Evolutionary conservation across 1,140 invertebrate genomes (phyloP).

Genomic region (Episyrphus balteatus): DNA sequence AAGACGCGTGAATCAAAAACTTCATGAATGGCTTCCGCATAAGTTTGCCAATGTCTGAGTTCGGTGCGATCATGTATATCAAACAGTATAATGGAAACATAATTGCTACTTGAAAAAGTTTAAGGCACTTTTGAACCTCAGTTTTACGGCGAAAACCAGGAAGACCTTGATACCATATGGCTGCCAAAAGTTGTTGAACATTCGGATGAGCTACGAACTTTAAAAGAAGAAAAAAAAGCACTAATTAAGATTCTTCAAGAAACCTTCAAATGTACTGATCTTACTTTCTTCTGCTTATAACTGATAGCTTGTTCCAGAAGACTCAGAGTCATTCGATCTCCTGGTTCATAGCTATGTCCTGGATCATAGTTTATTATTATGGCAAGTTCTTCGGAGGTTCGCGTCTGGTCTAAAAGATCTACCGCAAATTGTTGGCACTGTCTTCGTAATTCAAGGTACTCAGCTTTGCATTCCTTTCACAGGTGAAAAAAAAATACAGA

Average conservation of each 20-base stretch:
- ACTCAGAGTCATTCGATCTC: constrained; percentile 64
- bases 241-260: not conserved
- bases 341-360: constrained; percentile 51
- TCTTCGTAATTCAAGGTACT: constrained; percentile 66
- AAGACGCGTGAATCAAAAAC: constrained; percentile 83
- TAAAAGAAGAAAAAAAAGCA: constrained; percentile 9
- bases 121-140: constrained; percentile 52
- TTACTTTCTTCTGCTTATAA: constrained; percentile 86
- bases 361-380: constrained; percentile 85
- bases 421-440: constrained; percentile 89
- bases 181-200: constrained; percentile 80
- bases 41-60: constrained; percentile 59
- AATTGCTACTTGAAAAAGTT: constrained; percentile 61
- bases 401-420: constrained; percentile 75
- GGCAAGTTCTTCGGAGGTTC: constrained; percentile 80
- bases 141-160: constrained; percentile 76
- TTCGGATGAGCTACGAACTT: constrained; percentile 90
- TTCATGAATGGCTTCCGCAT: constrained; percentile 90
- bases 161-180: constrained; percentile 84
- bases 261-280: not conserved
- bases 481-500: not conserved
- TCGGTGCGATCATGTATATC: constrained; percentile 69
- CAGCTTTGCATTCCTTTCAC: constrained; percentile 57
- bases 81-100: constrained; percentile 78
- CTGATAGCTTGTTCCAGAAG: constrained; percentile 78